A percentile compares a stretch with the other conserved stretches of the same genome.
Conservation (phyloP, 1,140 invertebrate species). For the Lepidurus apus region DNA sequence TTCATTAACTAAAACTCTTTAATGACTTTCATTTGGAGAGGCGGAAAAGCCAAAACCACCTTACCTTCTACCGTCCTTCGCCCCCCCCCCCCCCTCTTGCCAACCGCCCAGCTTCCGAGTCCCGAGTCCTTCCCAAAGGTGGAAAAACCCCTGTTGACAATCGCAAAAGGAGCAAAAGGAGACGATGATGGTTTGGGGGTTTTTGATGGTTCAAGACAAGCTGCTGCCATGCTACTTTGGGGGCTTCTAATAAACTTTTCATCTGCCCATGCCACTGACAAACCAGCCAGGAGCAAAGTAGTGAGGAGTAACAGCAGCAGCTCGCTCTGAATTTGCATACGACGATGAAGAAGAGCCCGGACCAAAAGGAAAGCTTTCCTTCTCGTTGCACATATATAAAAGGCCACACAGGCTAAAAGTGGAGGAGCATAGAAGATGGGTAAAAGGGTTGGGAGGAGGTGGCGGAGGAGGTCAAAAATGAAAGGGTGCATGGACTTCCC, state of each 20-base stretch:
- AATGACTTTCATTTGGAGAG: slow-evolving; percentile 2
- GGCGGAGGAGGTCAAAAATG: not conserved
- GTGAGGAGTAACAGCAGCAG: not conserved
- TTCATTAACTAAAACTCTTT: slow-evolving; percentile 20
- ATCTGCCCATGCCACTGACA: slow-evolving; percentile 17
- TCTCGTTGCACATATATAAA: not conserved
- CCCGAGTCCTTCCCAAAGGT: not conserved
- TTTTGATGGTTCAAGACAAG: slow-evolving; percentile 11
- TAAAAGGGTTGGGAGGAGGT: not conserved
- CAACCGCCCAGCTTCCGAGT: not conserved
- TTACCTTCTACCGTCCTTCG: not conserved
- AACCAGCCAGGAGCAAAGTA: not conserved
- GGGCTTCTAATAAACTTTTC: not conserved
- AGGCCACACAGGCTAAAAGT: not conserved
- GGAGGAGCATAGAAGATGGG: not conserved
- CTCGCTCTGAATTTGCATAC: not conserved
- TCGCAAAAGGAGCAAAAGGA: not conserved
- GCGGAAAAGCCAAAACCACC: not conserved
- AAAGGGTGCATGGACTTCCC: slow-evolving; percentile 4
- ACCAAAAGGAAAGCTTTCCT: no score
- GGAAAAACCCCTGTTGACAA: slow-evolving; percentile 15
- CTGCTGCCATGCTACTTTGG: not conserved
- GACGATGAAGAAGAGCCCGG: not conserved
- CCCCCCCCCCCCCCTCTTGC: not conserved
- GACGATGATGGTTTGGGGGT: not conserved